Evolutionary conservation across 1,140 invertebrate species (phyloP).

Genomic region (Bombus turneri): DNA sequence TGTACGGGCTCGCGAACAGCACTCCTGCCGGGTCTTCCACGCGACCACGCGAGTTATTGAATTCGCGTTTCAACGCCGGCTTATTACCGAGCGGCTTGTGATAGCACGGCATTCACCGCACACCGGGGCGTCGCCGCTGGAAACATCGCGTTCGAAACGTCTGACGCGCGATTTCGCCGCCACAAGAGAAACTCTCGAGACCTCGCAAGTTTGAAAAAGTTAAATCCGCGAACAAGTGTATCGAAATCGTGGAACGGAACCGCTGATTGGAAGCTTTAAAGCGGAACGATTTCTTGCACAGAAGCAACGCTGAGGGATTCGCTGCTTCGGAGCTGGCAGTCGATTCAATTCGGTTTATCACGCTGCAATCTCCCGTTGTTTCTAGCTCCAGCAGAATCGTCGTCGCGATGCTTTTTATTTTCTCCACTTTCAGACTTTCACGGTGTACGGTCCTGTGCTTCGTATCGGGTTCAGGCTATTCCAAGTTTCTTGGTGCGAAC

Average conservation of each 20-base stretch:
- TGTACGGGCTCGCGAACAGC: conserved; percentile 11
- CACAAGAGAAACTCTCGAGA: too few relatives aligned
- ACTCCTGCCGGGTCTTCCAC: too few relatives aligned
- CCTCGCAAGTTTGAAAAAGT: too few relatives aligned
- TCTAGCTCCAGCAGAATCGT: not conserved
- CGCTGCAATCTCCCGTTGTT: not conserved
- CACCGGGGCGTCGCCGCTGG: too few relatives aligned
- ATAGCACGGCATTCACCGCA: conserved; percentile 27
- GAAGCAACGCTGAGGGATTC: not conserved
- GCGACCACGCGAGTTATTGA: conserved; percentile 19
- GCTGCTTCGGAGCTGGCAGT: not conserved
- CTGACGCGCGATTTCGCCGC: too few relatives aligned
- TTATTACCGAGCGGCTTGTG: conserved; percentile 32
- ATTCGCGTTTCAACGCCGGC: conserved; percentile 29
- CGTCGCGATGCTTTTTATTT: not conserved
- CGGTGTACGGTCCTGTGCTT: not conserved
- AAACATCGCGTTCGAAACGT: too few relatives aligned
- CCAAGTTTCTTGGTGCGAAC: not conserved
- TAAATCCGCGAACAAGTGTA: not conserved
- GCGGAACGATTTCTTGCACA: not conserved
- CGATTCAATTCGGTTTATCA: not conserved
- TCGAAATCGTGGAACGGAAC: conserved; percentile 35
- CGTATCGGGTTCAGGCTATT: not conserved
- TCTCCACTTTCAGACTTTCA: not conserved
- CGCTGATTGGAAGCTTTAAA: not conserved